These are phyloP conservation scores for Istiophorus platypterus DNA, from an alignment of 2,113 vertebrate species.

Conservation along the genomic window DNA sequence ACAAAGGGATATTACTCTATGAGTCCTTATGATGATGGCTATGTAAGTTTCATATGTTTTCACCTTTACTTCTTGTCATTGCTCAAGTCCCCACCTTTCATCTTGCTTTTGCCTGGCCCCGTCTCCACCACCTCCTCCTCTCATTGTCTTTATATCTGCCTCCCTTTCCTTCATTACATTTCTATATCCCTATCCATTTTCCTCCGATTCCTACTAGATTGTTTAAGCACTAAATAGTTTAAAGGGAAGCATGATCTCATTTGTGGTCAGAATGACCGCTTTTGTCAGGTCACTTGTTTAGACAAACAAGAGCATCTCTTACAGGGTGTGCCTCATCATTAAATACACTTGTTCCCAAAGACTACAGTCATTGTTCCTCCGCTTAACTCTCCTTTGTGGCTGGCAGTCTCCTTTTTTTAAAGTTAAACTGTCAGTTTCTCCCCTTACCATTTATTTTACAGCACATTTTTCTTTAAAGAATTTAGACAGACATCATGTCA, in stretches of 20 bases:
- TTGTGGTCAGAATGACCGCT: slow-evolving; percentile 26
- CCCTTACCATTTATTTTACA: neutral
- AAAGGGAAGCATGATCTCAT: slow-evolving; percentile 39
- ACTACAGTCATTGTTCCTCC: slow-evolving; percentile 19
- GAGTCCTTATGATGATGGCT: slow-evolving; percentile 93
- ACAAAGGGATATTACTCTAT: slow-evolving; percentile 94
- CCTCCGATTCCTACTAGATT: slow-evolving; percentile 35
- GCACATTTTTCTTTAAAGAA: slow-evolving; percentile 15
- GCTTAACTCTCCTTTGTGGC: neutral
- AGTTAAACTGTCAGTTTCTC: neutral
- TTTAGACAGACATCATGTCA: slow-evolving; percentile 1
- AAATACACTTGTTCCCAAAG: slow-evolving; percentile 13
- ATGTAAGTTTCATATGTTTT: slow-evolving; percentile 91
- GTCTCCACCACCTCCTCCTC: slow-evolving; percentile 15
- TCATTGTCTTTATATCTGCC: slow-evolving; percentile 45
- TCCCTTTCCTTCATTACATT: slow-evolving; percentile 38
- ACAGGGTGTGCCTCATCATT: slow-evolving; percentile 12
- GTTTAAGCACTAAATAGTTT: slow-evolving; percentile 51
- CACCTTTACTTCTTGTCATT: slow-evolving; percentile 72
- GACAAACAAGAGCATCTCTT: slow-evolving; percentile 19
- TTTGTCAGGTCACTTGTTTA: slow-evolving; percentile 45
- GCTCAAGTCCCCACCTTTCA: slow-evolving; percentile 18
- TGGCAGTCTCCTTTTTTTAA: slow-evolving; percentile 1
- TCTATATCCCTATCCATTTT: slow-evolving; percentile 25
- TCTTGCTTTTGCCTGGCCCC: slow-evolving; percentile 58